A percentile compares a stretch with the other conserved stretches of the same genome.
These are phyloP conservation scores for Propithecus deckenii DNA, from an alignment of 2,797 vertebrate genomes.

Conservation along the genomic window DNA sequence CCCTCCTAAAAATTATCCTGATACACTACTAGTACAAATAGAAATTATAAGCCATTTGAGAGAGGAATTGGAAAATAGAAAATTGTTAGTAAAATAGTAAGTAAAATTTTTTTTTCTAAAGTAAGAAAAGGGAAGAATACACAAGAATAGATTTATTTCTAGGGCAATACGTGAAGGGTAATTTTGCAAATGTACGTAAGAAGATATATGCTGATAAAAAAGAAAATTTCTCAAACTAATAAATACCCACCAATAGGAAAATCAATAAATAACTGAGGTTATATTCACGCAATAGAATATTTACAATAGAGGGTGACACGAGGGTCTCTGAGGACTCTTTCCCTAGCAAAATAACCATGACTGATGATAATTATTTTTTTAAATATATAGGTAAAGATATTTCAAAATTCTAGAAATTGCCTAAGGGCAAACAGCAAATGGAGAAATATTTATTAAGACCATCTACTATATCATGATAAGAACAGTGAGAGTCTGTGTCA, in stretches of 20 bases:
- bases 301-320: background rate
- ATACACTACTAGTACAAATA: background rate
- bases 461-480: background rate
- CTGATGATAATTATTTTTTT: background rate
- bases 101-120: background rate
- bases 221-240: background rate
- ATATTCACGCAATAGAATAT: background rate
- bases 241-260: background rate
- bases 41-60: background rate
- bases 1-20: background rate
- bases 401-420: background rate
- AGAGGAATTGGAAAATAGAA: background rate
- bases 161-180: background rate
- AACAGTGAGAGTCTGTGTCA: background rate
- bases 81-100: background rate
- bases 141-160: background rate
- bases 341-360: background rate
- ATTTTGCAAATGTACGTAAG: background rate
- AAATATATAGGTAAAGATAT: background rate
- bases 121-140: background rate
- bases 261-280: background rate
- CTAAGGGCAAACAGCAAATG: background rate
- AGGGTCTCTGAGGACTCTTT: background rate
- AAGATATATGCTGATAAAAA: background rate
- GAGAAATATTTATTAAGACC: background rate